These are phyloP conservation scores for Agrypnia vestita DNA, from an alignment of 1,140 invertebrate species.

Conservation along the genomic window DNA sequence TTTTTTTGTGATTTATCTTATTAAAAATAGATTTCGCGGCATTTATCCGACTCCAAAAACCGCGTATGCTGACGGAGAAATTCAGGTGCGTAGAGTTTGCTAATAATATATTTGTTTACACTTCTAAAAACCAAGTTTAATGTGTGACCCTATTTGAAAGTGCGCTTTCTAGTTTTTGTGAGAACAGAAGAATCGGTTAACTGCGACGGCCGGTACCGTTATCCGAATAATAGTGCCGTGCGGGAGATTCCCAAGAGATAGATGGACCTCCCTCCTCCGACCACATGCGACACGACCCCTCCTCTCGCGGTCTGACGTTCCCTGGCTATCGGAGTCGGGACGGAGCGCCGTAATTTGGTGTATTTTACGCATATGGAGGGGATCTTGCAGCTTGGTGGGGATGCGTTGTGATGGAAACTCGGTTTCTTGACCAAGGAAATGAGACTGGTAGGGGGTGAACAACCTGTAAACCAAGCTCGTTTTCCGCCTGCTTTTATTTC, in stretches of 20 bases:
- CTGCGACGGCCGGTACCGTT: slow-evolving; percentile 71
- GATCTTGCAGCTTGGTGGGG: slow-evolving; percentile 72
- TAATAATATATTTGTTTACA: slow-evolving; percentile 19
- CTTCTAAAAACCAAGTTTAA: slow-evolving; percentile 12
- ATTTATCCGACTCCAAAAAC: slow-evolving; percentile 20
- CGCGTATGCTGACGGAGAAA: slow-evolving; percentile 35
- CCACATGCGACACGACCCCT: slow-evolving; percentile 66
- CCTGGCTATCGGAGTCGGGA: slow-evolving; percentile 71
- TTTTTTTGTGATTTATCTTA: slow-evolving; percentile 33
- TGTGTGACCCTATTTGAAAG: slow-evolving; percentile 47
- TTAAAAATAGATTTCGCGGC: slow-evolving; percentile 10
- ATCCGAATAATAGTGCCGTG: slow-evolving; percentile 61
- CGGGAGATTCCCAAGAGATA: slow-evolving; percentile 66
- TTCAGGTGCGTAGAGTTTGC: slow-evolving; percentile 37
- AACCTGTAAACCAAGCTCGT: slow-evolving; percentile 63
- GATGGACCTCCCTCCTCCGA: slow-evolving; percentile 18
- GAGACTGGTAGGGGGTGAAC: slow-evolving; percentile 71
- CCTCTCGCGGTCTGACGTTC: slow-evolving; percentile 67
- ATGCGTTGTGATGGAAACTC: slow-evolving; percentile 71
- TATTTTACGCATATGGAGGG: slow-evolving; percentile 69
- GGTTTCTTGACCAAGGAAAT: slow-evolving; percentile 63
- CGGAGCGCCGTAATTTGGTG: slow-evolving; percentile 72
- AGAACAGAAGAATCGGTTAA: slow-evolving; percentile 40
- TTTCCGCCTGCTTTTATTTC: slow-evolving; percentile 43
- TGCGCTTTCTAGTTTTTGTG: slow-evolving; percentile 50